Conservation (phyloP, 2,797 vertebrate genomes). For the Vultur gryphus region DNA sequence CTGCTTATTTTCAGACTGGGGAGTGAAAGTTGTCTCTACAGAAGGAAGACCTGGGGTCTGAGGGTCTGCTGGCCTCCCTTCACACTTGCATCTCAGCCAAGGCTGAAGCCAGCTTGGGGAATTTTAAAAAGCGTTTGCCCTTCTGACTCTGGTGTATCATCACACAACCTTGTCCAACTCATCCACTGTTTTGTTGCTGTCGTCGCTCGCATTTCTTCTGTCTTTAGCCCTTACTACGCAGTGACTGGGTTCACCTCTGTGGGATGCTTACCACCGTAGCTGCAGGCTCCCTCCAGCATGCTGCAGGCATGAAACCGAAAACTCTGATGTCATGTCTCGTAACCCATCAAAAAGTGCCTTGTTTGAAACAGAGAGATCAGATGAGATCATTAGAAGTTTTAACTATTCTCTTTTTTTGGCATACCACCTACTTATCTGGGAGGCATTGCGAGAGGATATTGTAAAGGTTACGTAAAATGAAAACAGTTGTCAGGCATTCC, state of each 20-base stretch:
- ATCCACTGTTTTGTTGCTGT: not conserved
- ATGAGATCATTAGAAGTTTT: conserved; percentile 53
- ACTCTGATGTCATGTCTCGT: conserved; percentile 58
- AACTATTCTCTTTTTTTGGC: conserved; percentile 31
- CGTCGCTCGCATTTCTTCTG: not conserved
- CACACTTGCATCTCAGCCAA: not conserved
- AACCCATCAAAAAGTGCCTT: conserved; percentile 56
- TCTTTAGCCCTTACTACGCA: not conserved
- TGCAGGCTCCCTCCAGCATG: conserved; percentile 6
- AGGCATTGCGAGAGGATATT: conserved; percentile 7
- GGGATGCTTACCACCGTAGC: not conserved
- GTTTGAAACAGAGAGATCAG: conserved; percentile 33
- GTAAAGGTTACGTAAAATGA: not conserved
- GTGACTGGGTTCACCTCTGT: accelerated
- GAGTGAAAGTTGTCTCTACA: not conserved
- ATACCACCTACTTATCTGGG: conserved; percentile 39
- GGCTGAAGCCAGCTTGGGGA: not conserved
- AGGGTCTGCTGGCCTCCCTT: not conserved
- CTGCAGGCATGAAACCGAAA: conserved; percentile 44
- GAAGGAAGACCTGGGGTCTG: not conserved
- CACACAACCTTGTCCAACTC: not conserved
- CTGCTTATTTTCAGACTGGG: not conserved
- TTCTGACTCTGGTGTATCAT: not conserved
- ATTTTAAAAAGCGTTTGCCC: not conserved
- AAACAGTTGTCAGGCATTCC: not conserved